Evolutionary conservation across 2,888 invertebrate species (phyloP).

Genomic region (Cephus spinipes): DNA sequence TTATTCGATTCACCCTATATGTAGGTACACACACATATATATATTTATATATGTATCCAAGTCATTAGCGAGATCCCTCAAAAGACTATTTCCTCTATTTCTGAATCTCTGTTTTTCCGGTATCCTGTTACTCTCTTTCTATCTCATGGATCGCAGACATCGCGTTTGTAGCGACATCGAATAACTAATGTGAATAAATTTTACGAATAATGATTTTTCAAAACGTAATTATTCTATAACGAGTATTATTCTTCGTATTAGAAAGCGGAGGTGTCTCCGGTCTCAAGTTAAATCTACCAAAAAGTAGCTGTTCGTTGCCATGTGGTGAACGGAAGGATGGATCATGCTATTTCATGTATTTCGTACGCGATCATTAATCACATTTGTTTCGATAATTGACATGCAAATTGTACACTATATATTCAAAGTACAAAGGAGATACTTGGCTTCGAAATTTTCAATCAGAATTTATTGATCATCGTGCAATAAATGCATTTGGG

Average conservation of each 20-base stretch:
- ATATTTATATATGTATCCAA: conserved; percentile 43
- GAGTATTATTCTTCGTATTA: conserved; percentile 22
- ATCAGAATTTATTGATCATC: background rate
- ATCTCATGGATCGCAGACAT: conserved; percentile 16
- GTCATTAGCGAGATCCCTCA: conserved; percentile 37
- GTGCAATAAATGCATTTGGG: background rate
- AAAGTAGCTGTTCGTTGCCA: background rate
- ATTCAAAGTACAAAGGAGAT: background rate
- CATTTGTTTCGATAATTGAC: background rate
- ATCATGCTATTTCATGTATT: background rate
- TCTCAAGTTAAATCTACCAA: conserved; percentile 1
- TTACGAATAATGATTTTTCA: conserved; percentile 19
- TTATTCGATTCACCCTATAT: conserved; percentile 28
- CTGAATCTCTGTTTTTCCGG: background rate
- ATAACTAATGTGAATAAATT: conserved; percentile 31
- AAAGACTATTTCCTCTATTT: background rate
- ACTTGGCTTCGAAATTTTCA: background rate
- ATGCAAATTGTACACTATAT: background rate
- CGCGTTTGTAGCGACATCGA: conserved; percentile 27
- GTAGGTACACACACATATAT: conserved; percentile 17
- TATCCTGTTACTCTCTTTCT: background rate
- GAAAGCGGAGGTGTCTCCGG: conserved; percentile 15
- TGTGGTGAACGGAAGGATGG: background rate
- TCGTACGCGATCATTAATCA: background rate
- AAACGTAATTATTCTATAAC: conserved; percentile 18